Evolutionary conservation across 2,113 vertebrate species (phyloP).

Genomic region (Phyllopteryx taeniolatus): DNA sequence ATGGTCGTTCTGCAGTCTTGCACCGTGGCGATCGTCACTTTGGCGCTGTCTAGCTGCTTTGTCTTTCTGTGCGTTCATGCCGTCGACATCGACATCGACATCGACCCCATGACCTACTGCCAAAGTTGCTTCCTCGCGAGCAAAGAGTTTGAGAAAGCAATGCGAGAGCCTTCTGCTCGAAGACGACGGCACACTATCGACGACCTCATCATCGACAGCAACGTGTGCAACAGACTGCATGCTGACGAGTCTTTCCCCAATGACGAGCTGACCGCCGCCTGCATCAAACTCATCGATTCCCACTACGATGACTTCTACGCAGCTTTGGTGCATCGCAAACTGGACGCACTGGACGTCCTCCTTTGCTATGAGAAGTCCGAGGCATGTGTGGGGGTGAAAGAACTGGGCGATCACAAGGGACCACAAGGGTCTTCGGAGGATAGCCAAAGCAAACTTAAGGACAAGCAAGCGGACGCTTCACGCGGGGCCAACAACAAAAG

Average conservation of each 20-base stretch:
- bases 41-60: background rate
- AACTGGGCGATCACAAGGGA: background rate
- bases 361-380: background rate
- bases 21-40: background rate
- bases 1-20: background rate
- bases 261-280: background rate
- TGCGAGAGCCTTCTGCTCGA: background rate
- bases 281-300: background rate
- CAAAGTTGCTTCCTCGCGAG: background rate
- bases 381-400: background rate
- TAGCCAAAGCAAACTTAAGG: background rate
- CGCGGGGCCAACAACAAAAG: background rate
- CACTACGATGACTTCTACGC: constrained; percentile 3
- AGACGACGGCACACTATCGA: background rate
- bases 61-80: background rate
- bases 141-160: background rate
- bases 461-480: background rate
- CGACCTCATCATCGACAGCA: background rate
- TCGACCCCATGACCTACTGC: background rate
- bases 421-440: background rate
- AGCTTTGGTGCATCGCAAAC: background rate
- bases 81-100: background rate
- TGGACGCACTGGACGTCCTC: background rate
- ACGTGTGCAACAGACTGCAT: background rate
- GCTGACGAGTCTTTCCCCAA: background rate